phyloP scores from a whole-genome alignment of 2,888 invertebrate species.

The Apotomis turbidana region DNA sequence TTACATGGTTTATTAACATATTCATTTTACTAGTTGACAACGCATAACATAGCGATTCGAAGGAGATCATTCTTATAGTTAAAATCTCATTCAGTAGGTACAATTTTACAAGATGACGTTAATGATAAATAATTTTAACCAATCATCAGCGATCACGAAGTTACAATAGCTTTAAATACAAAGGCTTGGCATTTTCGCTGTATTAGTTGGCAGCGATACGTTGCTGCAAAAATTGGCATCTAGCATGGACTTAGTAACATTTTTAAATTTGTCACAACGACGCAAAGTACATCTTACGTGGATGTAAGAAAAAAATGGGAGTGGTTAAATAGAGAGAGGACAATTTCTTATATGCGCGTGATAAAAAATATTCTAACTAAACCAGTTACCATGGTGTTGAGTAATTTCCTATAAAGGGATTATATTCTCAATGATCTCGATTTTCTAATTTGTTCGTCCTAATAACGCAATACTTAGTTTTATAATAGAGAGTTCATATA shows the following conservation, averaged over 20 bases:
- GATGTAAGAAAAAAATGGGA: background rate
- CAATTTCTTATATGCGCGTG: background rate
- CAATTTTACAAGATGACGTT: constrained; percentile 6
- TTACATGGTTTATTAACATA: background rate
- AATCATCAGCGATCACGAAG: background rate
- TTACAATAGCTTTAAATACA: background rate
- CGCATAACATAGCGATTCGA: constrained; percentile 3
- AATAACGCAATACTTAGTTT: constrained; percentile 36
- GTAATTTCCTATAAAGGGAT: constrained; percentile 3
- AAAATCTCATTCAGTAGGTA: background rate
- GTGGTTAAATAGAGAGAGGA: background rate
- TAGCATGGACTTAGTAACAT: background rate
- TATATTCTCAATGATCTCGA: constrained; percentile 33
- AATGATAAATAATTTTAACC: constrained; percentile 11
- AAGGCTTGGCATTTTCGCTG: background rate
- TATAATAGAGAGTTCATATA: constrained; percentile 40
- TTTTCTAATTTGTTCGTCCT: constrained; percentile 36
- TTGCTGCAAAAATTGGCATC: constrained; percentile 4
- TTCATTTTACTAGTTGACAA: constrained; percentile 13
- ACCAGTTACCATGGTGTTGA: background rate
- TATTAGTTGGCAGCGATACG: background rate
- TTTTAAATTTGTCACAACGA: background rate
- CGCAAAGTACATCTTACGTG: background rate
- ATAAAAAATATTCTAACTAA: background rate
- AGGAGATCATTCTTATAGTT: background rate